Evolutionary conservation across 2,888 invertebrate genomes (phyloP).

Genomic region (Drosophila buzzatii): DNA sequence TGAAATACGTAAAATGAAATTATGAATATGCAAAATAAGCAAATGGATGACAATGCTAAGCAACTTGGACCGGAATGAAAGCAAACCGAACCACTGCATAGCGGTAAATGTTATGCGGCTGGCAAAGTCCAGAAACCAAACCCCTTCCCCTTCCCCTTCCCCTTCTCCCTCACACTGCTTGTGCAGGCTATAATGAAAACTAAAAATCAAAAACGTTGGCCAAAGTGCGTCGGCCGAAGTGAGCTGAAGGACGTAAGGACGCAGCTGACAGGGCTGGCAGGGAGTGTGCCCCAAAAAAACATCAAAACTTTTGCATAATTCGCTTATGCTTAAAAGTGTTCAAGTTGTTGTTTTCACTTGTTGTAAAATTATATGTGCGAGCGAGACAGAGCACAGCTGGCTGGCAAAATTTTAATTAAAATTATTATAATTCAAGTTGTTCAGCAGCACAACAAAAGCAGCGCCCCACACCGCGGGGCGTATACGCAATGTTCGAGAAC

Average conservation of each 20-base stretch:
- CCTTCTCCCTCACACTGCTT: background rate
- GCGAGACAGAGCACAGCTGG: constrained; percentile 12
- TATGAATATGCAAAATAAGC: constrained; percentile 83
- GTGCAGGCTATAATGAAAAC: constrained; percentile 66
- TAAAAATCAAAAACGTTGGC: constrained; percentile 71
- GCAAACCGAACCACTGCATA: constrained; percentile 53
- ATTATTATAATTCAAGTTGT: constrained; percentile 72
- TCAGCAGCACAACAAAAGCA: constrained; percentile 29
- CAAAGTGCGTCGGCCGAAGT: constrained; percentile 50
- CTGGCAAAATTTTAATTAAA: constrained; percentile 74
- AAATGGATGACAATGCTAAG: constrained; percentile 81
- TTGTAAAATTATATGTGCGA: constrained; percentile 51
- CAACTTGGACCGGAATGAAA: constrained; percentile 58
- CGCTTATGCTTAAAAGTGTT: constrained; percentile 79
- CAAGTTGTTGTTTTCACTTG: constrained; percentile 64
- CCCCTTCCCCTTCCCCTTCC: background rate
- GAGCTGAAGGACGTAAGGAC: background rate
- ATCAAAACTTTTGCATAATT: constrained; percentile 79
- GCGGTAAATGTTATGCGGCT: constrained; percentile 70
- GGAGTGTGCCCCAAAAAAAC: constrained; percentile 49
- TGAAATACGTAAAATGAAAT: constrained; percentile 81
- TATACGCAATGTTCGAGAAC: constrained; percentile 37
- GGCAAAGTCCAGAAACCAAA: constrained; percentile 21
- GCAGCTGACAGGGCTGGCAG: background rate
- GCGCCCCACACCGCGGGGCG: constrained; percentile 24